Evolutionary conservation across 2,113 vertebrate genomes (phyloP).

Genomic region (Syngnathus typhle): DNA sequence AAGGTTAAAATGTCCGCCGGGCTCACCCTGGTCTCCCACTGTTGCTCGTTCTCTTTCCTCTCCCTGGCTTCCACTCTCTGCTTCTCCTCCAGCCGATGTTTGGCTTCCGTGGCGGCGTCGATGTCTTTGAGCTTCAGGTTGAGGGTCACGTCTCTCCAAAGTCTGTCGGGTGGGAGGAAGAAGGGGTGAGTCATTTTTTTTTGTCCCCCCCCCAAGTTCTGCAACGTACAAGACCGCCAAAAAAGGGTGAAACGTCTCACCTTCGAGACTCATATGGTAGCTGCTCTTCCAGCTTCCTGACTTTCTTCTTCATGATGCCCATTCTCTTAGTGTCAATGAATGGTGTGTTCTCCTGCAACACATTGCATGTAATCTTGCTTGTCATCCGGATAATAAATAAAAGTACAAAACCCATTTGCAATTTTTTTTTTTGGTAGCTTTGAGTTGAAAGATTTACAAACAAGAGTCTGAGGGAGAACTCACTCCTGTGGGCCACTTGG

Average conservation of each 20-base stretch:
- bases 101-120: conserved; percentile 90
- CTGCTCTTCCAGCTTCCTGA: conserved; percentile 94
- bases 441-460: neutral
- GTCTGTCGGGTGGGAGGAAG: conserved; percentile 56
- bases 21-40: conserved; percentile 95
- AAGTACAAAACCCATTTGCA: no score
- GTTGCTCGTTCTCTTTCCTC: conserved; percentile 88
- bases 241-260: conserved; percentile 65
- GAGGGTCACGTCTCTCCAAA: conserved; percentile 94
- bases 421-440: no score
- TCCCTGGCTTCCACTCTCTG: conserved; percentile 94
- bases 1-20: neutral
- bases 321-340: conserved; percentile 98
- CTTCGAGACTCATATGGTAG: conserved; percentile 88
- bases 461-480: conserved; percentile 38
- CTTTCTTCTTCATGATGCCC: conserved; percentile 94
- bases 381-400: neutral
- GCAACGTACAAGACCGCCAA: neutral
- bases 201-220: neutral
- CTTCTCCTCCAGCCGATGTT: conserved; percentile 90
- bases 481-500: conserved; percentile 90
- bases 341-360: conserved; percentile 81
- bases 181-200: conserved; percentile 4
- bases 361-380: neutral
- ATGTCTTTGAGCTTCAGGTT: conserved; percentile 96